Conservation (phyloP, 1,140 invertebrate genomes). For the Drosophila mayri region DNA sequence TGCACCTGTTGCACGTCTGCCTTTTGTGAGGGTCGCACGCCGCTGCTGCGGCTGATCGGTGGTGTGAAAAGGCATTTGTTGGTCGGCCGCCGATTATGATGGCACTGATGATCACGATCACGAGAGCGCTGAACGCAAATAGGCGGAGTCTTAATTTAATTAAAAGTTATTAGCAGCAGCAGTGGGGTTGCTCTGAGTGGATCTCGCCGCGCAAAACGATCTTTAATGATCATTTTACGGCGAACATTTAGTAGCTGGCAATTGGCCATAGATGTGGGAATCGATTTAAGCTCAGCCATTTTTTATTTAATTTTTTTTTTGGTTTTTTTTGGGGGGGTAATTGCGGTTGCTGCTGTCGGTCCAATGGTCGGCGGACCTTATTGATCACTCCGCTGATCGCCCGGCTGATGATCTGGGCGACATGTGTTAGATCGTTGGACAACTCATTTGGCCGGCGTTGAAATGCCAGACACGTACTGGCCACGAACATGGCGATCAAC, state of each 20-base stretch:
- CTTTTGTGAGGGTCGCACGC: constrained; percentile 21
- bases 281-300: constrained; percentile 1
- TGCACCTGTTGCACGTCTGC: constrained; percentile 60
- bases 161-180: constrained; percentile 76
- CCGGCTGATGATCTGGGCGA: constrained; percentile 67
- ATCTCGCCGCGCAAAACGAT: constrained; percentile 20
- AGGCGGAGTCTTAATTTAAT: constrained; percentile 82
- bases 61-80: constrained; percentile 79
- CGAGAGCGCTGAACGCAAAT: constrained; percentile 63
- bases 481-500: constrained; percentile 78
- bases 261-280: constrained; percentile 51
- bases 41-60: constrained; percentile 18
- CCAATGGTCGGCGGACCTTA: constrained; percentile 35
- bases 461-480: constrained; percentile 75
- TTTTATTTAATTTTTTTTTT: constrained; percentile 3
- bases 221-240: constrained; percentile 53
- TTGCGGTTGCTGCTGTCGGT: constrained; percentile 2
- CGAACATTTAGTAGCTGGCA: constrained; percentile 66
- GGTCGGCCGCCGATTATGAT: constrained; percentile 52
- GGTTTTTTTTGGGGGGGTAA: constrained; percentile 20
- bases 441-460: constrained; percentile 66
- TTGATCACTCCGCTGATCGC: constrained; percentile 32
- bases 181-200: constrained; percentile 8
- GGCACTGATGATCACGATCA: constrained; percentile 65
- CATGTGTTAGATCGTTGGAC: constrained; percentile 74